phyloP scores from a whole-genome alignment of 2,113 vertebrate species.

The Rhinolophus ferrumequinum region DNA sequence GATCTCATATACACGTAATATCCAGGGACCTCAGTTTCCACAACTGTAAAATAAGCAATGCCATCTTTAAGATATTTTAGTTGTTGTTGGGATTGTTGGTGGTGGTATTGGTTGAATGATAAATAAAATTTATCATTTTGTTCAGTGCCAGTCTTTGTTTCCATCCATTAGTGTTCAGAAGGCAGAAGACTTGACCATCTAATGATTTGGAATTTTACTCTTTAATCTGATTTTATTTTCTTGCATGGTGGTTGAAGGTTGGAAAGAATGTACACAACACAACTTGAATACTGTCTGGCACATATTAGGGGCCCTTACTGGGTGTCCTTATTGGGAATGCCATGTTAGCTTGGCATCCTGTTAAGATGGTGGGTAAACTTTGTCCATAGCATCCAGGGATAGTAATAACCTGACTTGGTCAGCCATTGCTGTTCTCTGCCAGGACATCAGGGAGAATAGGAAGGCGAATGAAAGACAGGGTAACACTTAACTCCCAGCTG shows the following conservation, averaged over 20 bases:
- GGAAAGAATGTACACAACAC: neutral
- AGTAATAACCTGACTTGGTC: neutral
- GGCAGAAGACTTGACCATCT: neutral
- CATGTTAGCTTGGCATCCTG: neutral
- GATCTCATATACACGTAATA: neutral
- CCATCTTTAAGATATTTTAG: neutral
- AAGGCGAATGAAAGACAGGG: neutral
- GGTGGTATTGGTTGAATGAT: neutral
- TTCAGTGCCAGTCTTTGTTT: neutral
- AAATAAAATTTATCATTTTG: neutral
- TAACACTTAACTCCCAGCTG: neutral
- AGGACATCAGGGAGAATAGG: neutral
- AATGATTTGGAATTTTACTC: neutral
- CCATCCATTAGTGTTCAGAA: neutral
- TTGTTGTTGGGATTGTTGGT: neutral
- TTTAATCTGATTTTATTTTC: neutral
- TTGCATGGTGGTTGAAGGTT: neutral
- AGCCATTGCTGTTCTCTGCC: neutral
- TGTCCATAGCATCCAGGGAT: too few relatives aligned
- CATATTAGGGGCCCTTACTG: neutral
- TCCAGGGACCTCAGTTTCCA: neutral
- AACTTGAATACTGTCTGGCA: accelerated
- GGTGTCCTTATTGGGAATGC: neutral
- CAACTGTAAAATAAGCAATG: neutral
- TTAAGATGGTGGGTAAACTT: neutral